Percentiles rank a stretch among this genome's conserved stretches.
Evolutionary conservation across 2,113 vertebrate genomes (phyloP).

Genomic region (Stegastes partitus): DNA sequence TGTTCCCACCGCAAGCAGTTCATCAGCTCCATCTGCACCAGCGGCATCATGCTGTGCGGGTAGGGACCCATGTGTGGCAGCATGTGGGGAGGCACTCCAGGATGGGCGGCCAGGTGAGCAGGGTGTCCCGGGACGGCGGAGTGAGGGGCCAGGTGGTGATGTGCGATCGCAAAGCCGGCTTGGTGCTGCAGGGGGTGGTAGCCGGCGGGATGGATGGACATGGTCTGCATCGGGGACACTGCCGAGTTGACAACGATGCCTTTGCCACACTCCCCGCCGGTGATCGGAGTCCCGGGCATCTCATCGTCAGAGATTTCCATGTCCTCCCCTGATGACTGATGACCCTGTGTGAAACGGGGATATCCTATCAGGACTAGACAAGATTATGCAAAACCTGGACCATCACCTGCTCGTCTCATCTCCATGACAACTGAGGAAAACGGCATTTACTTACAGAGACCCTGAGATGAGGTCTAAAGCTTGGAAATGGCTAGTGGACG

Average conservation of each 20-base stretch:
- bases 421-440: conserved; percentile 14
- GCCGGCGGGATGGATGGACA: conserved; percentile 88
- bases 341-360: conserved; percentile 79
- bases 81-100: conserved; percentile 89
- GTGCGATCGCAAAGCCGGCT: conserved; percentile 79
- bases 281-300: conserved; percentile 91
- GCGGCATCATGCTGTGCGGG: conserved; percentile 89
- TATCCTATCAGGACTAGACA: conserved; percentile 13
- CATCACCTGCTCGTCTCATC: neutral
- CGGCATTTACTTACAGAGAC: neutral
- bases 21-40: conserved; percentile 96
- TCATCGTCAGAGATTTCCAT: conserved; percentile 99
- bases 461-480: neutral
- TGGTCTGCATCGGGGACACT: conserved; percentile 85
- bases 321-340: conserved; percentile 97
- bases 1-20: conserved; percentile 89
- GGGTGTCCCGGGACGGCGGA: conserved; percentile 78
- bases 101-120: conserved; percentile 72
- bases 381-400: neutral
- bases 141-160: conserved; percentile 80
- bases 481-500: neutral
- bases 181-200: conserved; percentile 90
- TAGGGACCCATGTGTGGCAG: conserved; percentile 88
- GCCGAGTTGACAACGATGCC: conserved; percentile 94
- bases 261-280: conserved; percentile 91